These are phyloP conservation scores for Pungitius pungitius DNA, from an alignment of 2,113 vertebrate genomes.

Conservation along the genomic window DNA sequence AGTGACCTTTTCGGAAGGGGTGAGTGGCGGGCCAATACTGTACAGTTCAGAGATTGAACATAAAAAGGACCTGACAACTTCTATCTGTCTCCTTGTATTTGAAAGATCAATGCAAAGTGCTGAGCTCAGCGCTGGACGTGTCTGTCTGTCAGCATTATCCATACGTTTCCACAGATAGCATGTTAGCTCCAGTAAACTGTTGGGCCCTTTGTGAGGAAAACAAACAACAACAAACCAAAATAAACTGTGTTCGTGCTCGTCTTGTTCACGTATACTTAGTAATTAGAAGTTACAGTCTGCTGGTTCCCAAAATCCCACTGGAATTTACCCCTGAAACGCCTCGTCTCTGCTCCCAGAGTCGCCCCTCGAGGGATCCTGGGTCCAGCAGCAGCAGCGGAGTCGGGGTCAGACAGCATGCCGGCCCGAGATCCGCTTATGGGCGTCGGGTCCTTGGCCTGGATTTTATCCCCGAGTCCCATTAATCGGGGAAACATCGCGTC, in stretches of 20 bases:
- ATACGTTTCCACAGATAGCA: constrained; percentile 26
- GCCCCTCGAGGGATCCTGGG: constrained; percentile 61
- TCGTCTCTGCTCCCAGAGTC: constrained; percentile 51
- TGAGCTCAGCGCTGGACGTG: constrained; percentile 46
- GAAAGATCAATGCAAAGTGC: constrained; percentile 70
- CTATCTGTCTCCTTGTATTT: constrained; percentile 50
- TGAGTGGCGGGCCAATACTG: constrained; percentile 45
- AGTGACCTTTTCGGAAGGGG: constrained; percentile 31
- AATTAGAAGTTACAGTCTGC: constrained; percentile 74
- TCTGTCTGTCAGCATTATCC: constrained; percentile 52
- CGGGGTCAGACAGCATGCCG: constrained; percentile 56
- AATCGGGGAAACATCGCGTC: constrained; percentile 55
- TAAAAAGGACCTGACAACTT: constrained; percentile 59
- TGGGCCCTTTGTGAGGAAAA: constrained; percentile 10
- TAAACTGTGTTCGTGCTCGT: constrained; percentile 15
- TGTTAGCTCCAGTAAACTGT: not conserved
- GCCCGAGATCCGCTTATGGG: constrained; percentile 53
- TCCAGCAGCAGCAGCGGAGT: constrained; percentile 40
- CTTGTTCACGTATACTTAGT: constrained; percentile 48
- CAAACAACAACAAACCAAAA: constrained; percentile 1
- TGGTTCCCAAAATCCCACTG: constrained; percentile 73
- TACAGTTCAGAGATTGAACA: constrained; percentile 60
- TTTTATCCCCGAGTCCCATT: constrained; percentile 53
- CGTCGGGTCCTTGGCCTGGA: constrained; percentile 41
- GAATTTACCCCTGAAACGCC: constrained; percentile 72